Conservation (phyloP, 2,113 vertebrate genomes). For the Caloenas nicobarica region DNA sequence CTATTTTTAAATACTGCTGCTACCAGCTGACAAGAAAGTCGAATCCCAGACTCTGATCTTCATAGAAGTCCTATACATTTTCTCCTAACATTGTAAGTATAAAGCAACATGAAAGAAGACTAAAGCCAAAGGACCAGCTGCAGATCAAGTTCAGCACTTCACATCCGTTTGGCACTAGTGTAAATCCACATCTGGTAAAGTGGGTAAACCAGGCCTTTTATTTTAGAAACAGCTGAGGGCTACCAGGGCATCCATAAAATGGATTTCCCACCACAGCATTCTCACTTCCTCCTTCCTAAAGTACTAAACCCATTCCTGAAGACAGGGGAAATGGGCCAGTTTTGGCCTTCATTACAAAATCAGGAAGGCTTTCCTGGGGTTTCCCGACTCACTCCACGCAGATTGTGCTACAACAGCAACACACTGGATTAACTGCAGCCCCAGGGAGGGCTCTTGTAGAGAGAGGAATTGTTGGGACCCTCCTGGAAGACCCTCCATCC, state of each 20-base stretch:
- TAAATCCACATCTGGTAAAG: not conserved
- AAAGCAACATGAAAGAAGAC: not conserved
- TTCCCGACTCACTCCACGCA: not conserved
- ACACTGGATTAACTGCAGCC: not conserved
- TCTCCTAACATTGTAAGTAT: accelerated
- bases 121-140: not conserved
- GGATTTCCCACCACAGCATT: not conserved
- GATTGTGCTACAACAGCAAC: not conserved
- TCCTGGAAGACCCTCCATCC: not conserved
- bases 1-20: not conserved
- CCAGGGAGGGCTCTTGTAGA: not conserved
- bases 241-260: not conserved
- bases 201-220: not conserved
- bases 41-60: not conserved
- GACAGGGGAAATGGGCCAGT: not conserved
- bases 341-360: not conserved
- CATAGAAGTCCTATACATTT: not conserved
- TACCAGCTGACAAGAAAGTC: not conserved
- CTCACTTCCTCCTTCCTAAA: not conserved
- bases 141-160: not conserved
- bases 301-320: not conserved
- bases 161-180: not conserved
- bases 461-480: not conserved
- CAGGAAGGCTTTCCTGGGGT: not conserved
- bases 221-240: not conserved